Evolutionary conservation across 2,888 invertebrate genomes (phyloP), one percentile per base, ranked within the genome.

Genomic region (Dexiosoma caninum): DNA sequence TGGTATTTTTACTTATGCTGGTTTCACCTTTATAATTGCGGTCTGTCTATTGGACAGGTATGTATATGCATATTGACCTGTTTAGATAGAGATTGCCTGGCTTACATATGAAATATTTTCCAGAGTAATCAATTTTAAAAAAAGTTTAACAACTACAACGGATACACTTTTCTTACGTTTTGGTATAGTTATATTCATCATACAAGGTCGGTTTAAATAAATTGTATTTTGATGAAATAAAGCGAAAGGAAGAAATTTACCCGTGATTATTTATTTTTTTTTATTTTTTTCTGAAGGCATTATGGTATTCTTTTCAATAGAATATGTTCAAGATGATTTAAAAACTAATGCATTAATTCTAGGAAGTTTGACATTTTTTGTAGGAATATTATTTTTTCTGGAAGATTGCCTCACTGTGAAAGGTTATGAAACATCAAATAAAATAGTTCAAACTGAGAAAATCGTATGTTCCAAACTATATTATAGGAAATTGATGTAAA

Each of bases 31-130:
- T 66, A 81, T 81, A 59, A 75, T 67, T 23, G 69, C 69, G 3
- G 60, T 78, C 23, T 81, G 78, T 35, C 30, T 81, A 16, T 53
- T 81, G 32, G 74, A 74, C 37, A 78, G 81, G 81, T 81, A n/a
- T 0, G 42, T 76, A 21, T 53, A 1, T 19, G 0, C 6, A 14
- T 44, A 1, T 14, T n/a, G 9, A 7, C 3, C 2, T 12, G 5
- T 27, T 27, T 27, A n/a, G 3, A 0, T 5, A 37, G 37, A 37
- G 12, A 6, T 27, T 6, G 4, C n/a, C n/a, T n/a, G n/a, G 6
- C 27, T 27, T 27, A 27, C 27, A 27, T 2, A 12, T 10, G 2
- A 10, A 3, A 10, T n/a, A 12, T 42, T 40, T 79, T 69, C 12
- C 23, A 81, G 81, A 71, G 2, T 77, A 2, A 64, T 81, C 2